Conservation (phyloP, 2,797 vertebrate genomes). For the Periparus ater region DNA sequence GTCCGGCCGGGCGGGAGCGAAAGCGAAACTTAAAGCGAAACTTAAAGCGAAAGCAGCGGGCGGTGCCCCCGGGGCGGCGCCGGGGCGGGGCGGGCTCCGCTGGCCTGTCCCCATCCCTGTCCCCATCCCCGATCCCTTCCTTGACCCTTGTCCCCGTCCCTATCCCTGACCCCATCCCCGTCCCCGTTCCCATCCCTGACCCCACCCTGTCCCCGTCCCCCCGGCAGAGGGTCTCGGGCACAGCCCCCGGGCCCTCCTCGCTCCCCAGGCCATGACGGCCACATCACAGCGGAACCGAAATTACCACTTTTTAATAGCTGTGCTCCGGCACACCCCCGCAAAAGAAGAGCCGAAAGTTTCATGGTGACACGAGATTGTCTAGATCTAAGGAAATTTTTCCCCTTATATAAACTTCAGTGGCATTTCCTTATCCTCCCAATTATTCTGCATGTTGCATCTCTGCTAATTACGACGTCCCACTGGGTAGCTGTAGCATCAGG, state of each 20-base stretch:
- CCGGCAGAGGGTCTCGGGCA: too few relatives aligned
- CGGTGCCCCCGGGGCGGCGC: background rate
- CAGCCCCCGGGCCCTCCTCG: accelerated
- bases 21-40: background rate
- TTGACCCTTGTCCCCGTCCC: too few relatives aligned
- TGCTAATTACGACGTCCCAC: constrained; percentile 31
- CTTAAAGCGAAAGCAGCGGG: background rate
- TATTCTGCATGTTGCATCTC: constrained; percentile 38
- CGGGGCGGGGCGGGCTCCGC: background rate
- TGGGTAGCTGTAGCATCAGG: background rate
- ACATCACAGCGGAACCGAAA: background rate
- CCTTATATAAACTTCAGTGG: constrained; percentile 5
- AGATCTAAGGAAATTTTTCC: background rate
- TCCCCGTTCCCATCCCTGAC: background rate
- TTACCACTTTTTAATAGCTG: background rate
- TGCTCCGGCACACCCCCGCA: accelerated
- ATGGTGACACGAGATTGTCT: background rate
- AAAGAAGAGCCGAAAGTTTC: background rate
- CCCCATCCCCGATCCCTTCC: background rate
- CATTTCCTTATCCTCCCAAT: constrained; percentile 39
- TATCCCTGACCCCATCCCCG: too few relatives aligned
- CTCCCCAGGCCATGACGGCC: background rate
- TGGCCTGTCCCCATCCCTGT: background rate
- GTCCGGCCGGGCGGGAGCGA: background rate
- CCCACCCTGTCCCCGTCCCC: too few relatives aligned